These are phyloP conservation scores for Bos indicus DNA, from an alignment of 2,113 vertebrate species.

Conservation along the genomic window DNA sequence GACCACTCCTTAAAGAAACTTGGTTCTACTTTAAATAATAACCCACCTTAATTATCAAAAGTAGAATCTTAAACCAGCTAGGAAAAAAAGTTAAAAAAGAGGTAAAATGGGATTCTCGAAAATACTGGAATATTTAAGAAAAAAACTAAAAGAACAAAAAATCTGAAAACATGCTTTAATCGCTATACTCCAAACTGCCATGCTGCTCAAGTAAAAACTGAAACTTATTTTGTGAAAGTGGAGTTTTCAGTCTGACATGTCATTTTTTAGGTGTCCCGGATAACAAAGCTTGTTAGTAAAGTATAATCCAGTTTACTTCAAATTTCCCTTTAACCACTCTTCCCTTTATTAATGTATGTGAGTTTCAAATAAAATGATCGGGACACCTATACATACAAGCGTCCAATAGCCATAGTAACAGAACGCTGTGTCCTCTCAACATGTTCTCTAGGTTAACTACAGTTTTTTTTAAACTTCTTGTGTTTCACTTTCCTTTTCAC, in stretches of 20 bases:
- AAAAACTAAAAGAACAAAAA: background rate
- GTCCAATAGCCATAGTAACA: background rate
- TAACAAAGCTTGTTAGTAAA: background rate
- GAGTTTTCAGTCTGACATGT: background rate
- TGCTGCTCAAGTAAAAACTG: background rate
- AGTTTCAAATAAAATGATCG: background rate
- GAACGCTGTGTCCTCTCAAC: background rate
- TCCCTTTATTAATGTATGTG: background rate
- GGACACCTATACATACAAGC: background rate
- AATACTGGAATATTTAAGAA: background rate
- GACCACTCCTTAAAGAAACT: background rate
- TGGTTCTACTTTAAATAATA: background rate
- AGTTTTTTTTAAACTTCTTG: background rate
- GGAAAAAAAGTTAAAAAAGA: background rate
- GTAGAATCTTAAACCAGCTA: background rate
- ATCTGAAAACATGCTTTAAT: background rate
- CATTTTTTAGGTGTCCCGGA: background rate
- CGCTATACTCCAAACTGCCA: background rate
- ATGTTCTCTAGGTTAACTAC: slow-evolving; percentile 3
- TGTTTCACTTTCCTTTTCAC: slow-evolving; percentile 65
- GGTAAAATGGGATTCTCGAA: background rate
- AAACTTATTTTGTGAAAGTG: background rate
- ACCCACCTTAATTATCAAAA: background rate
- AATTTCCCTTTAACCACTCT: background rate
- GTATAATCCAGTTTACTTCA: background rate